These are phyloP conservation scores for Cephus cinctus DNA, from an alignment of 1,140 invertebrate genomes.

Conservation along the genomic window DNA sequence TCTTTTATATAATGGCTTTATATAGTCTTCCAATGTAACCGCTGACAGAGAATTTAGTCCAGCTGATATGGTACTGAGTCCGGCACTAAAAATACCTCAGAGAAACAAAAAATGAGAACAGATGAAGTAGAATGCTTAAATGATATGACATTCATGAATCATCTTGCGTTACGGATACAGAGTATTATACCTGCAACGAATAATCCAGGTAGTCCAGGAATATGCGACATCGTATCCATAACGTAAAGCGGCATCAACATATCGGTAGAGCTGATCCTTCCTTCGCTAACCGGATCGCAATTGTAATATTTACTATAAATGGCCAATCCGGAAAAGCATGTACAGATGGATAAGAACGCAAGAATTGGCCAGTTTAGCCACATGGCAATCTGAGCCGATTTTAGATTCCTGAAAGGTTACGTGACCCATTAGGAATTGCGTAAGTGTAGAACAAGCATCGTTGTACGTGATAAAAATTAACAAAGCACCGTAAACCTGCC, in stretches of 20 bases:
- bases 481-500: too few species aligned
- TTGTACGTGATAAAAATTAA: too few species aligned
- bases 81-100: conserved; percentile 76
- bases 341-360: conserved; percentile 65
- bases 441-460: too few species aligned
- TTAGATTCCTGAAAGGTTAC: conserved; percentile 56
- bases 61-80: conserved; percentile 83
- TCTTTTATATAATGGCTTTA: conserved; percentile 53
- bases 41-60: conserved; percentile 82
- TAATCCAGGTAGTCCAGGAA: conserved; percentile 74
- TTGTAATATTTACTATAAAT: conserved; percentile 74
- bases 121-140: too few species aligned
- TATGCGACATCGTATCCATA: conserved; percentile 67
- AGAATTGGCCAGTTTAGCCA: conserved; percentile 74
- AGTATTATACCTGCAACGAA: conserved; percentile 66
- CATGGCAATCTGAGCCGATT: conserved; percentile 63
- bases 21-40: conserved; percentile 83
- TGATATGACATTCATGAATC: too few species aligned
- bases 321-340: conserved; percentile 75
- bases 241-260: conserved; percentile 78
- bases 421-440: too few species aligned
- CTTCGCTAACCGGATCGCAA: conserved; percentile 70
- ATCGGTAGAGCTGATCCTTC: conserved; percentile 57
- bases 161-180: neutral
- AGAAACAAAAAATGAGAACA: too few species aligned